Conservation (phyloP, 2,797 vertebrate species). For the Sphenodon punctatus region DNA sequence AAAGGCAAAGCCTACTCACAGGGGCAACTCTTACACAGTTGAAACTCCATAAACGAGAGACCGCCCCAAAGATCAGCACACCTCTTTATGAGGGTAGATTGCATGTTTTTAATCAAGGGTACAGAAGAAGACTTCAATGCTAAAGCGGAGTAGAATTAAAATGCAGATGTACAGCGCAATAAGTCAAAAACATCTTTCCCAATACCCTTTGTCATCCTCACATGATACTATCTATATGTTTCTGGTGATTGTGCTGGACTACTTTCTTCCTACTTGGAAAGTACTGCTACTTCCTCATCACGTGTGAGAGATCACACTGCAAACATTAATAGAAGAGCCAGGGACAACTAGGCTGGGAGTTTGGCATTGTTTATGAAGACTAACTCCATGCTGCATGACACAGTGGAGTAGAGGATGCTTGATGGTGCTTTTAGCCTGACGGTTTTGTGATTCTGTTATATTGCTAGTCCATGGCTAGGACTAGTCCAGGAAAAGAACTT, state of each 20-base stretch:
- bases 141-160: not conserved
- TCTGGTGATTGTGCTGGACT: not conserved
- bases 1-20: not conserved
- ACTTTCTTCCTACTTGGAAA: not conserved
- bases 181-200: not conserved
- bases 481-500: not conserved
- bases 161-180: not conserved
- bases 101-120: not conserved
- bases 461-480: not conserved
- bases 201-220: not conserved
- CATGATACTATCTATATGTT: not conserved
- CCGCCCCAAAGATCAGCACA: not conserved
- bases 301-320: not conserved
- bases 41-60: too few species aligned
- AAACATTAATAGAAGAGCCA: not conserved
- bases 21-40: too few species aligned
- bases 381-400: not conserved
- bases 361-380: accelerated
- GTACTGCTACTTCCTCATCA: too few species aligned
- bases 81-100: not conserved
- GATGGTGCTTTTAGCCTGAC: too few species aligned
- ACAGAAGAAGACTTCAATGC: not conserved
- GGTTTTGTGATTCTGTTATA: too few species aligned
- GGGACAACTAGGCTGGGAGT: too few species aligned
- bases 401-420: too few species aligned